Conservation (phyloP, 1,140 invertebrate genomes). For the Oncopeltus fasciatus region DNA sequence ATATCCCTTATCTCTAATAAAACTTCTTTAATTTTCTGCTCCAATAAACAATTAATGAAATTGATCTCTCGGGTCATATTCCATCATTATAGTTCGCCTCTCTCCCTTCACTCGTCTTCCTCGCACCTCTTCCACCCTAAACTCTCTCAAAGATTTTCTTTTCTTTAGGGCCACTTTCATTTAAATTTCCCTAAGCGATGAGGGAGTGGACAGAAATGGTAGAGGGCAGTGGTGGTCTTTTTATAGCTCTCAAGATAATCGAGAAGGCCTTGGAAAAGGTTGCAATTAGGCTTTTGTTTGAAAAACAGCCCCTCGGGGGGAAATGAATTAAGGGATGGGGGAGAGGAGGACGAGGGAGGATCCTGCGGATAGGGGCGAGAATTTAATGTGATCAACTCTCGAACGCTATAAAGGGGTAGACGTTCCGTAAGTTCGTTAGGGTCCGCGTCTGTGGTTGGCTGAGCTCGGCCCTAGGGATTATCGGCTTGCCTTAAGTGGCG, state of each 20-base stretch:
- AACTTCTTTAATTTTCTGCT: background rate
- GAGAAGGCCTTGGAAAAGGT: background rate
- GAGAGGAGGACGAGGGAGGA: background rate
- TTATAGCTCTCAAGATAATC: background rate
- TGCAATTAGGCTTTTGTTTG: background rate
- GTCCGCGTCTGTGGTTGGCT: no score
- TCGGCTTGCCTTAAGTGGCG: no score
- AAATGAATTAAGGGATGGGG: background rate
- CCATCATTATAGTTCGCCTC: background rate
- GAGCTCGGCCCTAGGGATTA: no score
- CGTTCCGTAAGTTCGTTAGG: no score
- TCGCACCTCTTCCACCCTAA: no score
- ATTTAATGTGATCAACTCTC: no score
- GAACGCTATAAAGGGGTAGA: no score
- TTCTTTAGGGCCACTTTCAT: no score
- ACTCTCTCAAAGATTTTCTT: no score
- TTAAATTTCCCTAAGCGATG: no score
- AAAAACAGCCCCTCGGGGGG: background rate
- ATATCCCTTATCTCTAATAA: background rate
- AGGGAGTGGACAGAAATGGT: no score
- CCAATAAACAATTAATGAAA: background rate
- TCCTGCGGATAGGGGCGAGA: no score
- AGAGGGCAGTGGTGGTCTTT: background rate
- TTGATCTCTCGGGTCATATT: background rate
- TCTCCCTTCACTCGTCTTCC: background rate